Conservation (phyloP, 2,888 invertebrate species). For the Ectemnius continuus region DNA sequence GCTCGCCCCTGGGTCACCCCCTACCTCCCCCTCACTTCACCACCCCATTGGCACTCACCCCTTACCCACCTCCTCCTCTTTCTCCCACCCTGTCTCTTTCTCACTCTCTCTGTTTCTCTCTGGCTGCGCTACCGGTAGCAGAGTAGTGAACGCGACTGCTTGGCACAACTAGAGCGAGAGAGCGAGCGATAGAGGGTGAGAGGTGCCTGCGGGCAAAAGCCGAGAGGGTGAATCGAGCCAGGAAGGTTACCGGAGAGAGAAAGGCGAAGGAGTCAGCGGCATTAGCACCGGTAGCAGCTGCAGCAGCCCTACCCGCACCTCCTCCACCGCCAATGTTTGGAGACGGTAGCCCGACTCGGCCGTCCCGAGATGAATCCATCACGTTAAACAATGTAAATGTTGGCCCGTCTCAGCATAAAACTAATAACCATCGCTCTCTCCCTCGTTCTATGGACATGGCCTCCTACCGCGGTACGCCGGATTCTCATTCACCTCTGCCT, state of each 20-base stretch:
- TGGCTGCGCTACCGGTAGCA: conserved; percentile 48
- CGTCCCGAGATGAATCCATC: conserved; percentile 75
- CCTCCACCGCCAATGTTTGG: conserved; percentile 68
- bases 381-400: conserved; percentile 77
- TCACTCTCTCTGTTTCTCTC: conserved; percentile 41
- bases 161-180: conserved; percentile 49
- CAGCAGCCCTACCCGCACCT: conserved; percentile 47
- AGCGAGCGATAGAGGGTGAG: conserved; percentile 34
- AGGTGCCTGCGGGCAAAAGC: conserved; percentile 11
- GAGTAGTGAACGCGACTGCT: conserved; percentile 59
- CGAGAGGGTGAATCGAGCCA: conserved; percentile 23
- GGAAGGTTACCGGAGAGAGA: conserved; percentile 18
- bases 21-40: conserved; percentile 48
- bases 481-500: conserved; percentile 66
- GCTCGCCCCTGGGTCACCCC: conserved; percentile 64
- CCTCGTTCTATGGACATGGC: conserved; percentile 51
- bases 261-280: conserved; percentile 6
- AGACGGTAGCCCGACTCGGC: conserved; percentile 61
- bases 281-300: conserved; percentile 23
- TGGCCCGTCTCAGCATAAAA: conserved; percentile 75
- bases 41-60: conserved; percentile 23
- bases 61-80: conserved; percentile 64
- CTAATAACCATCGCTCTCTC: conserved; percentile 74
- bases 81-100: conserved; percentile 51
- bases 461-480: conserved; percentile 75